These are phyloP conservation scores for Hesperia comma DNA, from an alignment of 2,888 invertebrate genomes.

Conservation along the genomic window DNA sequence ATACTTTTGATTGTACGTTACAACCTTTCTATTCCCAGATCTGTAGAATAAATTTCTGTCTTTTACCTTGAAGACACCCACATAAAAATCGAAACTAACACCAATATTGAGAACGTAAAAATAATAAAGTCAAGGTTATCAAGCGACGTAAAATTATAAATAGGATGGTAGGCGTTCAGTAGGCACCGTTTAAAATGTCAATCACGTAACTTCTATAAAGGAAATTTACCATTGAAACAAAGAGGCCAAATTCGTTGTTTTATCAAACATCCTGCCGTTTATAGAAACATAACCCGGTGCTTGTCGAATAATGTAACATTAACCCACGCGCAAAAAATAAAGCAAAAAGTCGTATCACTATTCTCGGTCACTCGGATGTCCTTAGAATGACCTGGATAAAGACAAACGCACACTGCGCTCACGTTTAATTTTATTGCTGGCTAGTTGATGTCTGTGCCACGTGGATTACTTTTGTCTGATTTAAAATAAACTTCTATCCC, in stretches of 20 bases:
- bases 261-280: constrained; percentile 12
- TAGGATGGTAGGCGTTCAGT: neutral
- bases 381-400: constrained; percentile 17
- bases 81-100: neutral
- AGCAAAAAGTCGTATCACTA: constrained; percentile 8
- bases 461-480: too few species aligned
- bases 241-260: neutral
- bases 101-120: neutral
- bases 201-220: constrained; percentile 3
- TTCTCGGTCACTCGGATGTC: constrained; percentile 28
- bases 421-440: too few species aligned
- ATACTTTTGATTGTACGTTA: too few species aligned
- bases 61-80: neutral
- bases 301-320: constrained; percentile 17
- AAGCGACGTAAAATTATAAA: neutral
- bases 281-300: constrained; percentile 7
- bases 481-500: too few species aligned
- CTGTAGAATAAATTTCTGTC: too few species aligned
- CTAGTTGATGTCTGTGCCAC: too few species aligned
- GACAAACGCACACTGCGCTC: constrained; percentile 1
- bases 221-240: constrained; percentile 10
- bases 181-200: neutral
- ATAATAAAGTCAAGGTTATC: neutral
- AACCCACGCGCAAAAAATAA: constrained; percentile 4
- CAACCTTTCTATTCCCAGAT: too few species aligned